Base-by-base conservation (phyloP, 2,888 invertebrate genomes). In the Nudaria mundana region DNA sequence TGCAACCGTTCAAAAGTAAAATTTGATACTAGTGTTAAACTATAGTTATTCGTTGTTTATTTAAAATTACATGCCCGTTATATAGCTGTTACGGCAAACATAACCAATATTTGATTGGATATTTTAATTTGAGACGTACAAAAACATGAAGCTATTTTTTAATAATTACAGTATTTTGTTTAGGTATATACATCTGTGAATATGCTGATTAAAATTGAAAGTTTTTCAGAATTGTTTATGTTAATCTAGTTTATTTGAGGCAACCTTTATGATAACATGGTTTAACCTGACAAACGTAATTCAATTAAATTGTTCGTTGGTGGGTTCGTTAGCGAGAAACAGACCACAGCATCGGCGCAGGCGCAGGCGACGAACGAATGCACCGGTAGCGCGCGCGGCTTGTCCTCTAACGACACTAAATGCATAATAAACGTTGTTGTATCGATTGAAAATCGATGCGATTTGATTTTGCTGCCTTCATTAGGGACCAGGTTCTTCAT, bases 391-490 rank as follows among this genome's bases (percentile, higher is more conserved):
- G 44, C 48, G 60, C 52, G 38, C 56, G 52, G 62, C 60, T 64
- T 71, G 77, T 76, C 76, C 51, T 41, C 43, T 45, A 37, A 48
- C 66, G 74, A 75, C 76, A 72, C 74, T 77, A 78, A 81, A 75
- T 73, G 75, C 76, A 73, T 73, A 20, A 80, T 81, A 80, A 84
- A 81, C 74, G 71, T 71, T 71, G 80, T 76, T 71, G 77, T 76
- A 72, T 71, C 71, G 62, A 56, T 71, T 76, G 79, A 81, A 68
- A 85, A 83, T 78, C 85, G 76, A 82, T 77, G 84, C 76, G 77
- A 81, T 86, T 86, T 84, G 82, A 86, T 84, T 83, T 81, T 76
- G 86, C 83, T 57, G 73, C 81, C 81, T 87, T 87, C 87, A 86
- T 88, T 88, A 88, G 74, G 73, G 80, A 76, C 74, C 85, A 83